These are phyloP conservation scores for Entosphenus tridentatus DNA, from an alignment of 2,113 vertebrate genomes.

Conservation along the genomic window DNA sequence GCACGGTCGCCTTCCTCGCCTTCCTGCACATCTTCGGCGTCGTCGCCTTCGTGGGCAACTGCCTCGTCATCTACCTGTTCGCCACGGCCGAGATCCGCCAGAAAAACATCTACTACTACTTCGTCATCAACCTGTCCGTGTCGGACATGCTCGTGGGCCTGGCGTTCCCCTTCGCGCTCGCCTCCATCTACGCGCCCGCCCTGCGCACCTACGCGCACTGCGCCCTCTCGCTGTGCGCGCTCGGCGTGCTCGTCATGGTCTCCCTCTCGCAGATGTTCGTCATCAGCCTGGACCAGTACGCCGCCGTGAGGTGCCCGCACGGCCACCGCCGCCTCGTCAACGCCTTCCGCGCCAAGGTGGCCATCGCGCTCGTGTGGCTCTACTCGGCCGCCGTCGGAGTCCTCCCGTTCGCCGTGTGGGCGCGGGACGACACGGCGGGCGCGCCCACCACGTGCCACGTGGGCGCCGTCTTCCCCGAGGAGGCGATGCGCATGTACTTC, in stretches of 20 bases:
- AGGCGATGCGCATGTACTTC: neutral
- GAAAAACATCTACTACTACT: constrained; percentile 2
- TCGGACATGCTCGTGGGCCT: constrained; percentile 6
- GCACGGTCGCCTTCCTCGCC: neutral
- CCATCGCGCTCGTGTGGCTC: neutral
- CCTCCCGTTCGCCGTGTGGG: neutral
- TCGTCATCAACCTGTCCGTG: constrained; percentile 2
- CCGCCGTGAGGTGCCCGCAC: neutral
- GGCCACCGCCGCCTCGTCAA: constrained; percentile 2
- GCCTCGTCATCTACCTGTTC: constrained; percentile 1
- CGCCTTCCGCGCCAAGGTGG: neutral
- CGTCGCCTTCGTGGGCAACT: neutral
- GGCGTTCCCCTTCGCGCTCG: neutral
- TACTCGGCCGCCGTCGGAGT: constrained; percentile 2
- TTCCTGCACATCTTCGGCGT: neutral
- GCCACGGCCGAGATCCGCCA: constrained; percentile 3
- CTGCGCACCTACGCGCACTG: neutral
- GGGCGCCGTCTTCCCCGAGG: neutral
- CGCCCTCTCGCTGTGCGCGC: constrained; percentile 1
- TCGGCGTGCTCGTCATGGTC: neutral
- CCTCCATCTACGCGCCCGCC: neutral
- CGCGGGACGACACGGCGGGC: neutral
- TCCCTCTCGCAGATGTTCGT: constrained; percentile 5
- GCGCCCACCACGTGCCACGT: neutral
- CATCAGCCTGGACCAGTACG: constrained; percentile 6